Conservation (phyloP, 2,888 invertebrate genomes). For the Trichopoda pennipes region DNA sequence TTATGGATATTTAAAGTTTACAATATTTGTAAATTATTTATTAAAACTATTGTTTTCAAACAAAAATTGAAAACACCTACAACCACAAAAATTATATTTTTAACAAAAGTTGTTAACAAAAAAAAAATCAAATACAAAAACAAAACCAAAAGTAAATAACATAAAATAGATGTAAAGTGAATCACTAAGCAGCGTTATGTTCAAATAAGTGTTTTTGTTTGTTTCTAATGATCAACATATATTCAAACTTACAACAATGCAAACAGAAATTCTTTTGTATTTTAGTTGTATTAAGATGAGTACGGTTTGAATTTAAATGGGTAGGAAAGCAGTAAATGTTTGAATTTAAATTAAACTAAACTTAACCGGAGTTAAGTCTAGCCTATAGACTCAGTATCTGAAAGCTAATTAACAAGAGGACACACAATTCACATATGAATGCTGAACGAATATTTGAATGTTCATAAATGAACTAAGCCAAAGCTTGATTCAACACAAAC, state of each 20-base stretch:
- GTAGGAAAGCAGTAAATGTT: constrained; percentile 34
- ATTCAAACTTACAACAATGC: constrained; percentile 43
- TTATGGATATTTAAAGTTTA: not conserved
- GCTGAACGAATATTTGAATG: constrained; percentile 1
- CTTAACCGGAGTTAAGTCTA: constrained; percentile 18
- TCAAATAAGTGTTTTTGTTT: constrained; percentile 27
- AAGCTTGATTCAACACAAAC: constrained; percentile 24
- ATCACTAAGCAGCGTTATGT: constrained; percentile 43
- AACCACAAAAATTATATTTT: constrained; percentile 6
- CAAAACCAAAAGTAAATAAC: not conserved
- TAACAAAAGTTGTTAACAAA: constrained; percentile 15
- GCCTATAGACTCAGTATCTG: constrained; percentile 1
- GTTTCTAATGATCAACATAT: constrained; percentile 24
- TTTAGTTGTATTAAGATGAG: constrained; percentile 6
- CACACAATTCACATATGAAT: constrained; percentile 10
- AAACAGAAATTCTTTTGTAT: constrained; percentile 29
- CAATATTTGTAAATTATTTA: constrained; percentile 37
- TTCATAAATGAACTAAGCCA: constrained; percentile 15
- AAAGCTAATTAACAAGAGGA: constrained; percentile 16
- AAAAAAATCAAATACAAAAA: not conserved
- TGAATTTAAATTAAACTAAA: constrained; percentile 9
- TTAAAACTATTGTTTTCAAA: constrained; percentile 54
- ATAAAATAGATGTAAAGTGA: constrained; percentile 53
- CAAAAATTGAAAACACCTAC: not conserved
- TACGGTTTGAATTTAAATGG: not conserved